A percentile compares a stretch with the other conserved stretches of the same genome.
phyloP scores from a whole-genome alignment of 2,113 vertebrate genomes.

The Siphamia tubifer region DNA sequence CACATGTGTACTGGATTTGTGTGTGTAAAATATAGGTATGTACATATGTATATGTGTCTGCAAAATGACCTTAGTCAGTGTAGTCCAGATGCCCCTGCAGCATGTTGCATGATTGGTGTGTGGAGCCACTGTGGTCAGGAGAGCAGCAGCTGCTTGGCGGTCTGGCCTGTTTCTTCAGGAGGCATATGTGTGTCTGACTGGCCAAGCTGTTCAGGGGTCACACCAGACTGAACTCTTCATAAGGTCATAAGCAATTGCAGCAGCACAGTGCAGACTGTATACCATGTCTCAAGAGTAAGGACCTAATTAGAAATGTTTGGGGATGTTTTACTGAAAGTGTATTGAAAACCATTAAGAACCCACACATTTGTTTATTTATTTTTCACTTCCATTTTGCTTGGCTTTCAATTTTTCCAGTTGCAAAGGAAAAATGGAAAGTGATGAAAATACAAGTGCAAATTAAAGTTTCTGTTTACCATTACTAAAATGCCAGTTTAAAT shows the following conservation, averaged over 20 bases:
- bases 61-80: constrained; percentile 46
- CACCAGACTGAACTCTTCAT: constrained; percentile 32
- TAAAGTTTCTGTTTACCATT: background rate
- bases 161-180: constrained; percentile 61
- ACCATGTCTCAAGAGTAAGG: constrained; percentile 17
- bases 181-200: constrained; percentile 62
- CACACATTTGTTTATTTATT: background rate
- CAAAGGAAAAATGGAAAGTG: background rate
- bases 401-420: background rate
- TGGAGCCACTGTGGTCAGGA: constrained; percentile 47
- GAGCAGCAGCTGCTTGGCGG: constrained; percentile 75
- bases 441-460: background rate
- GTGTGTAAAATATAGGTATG: background rate
- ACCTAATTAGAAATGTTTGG: constrained; percentile 37
- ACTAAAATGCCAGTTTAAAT: background rate
- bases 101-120: constrained; percentile 62
- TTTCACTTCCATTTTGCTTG: background rate
- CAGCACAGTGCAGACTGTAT: constrained; percentile 4
- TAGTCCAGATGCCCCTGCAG: constrained; percentile 57
- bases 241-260: constrained; percentile 45
- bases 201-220: constrained; percentile 72
- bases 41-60: constrained; percentile 33
- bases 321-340: background rate
- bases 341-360: background rate
- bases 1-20: background rate